Evolutionary conservation across 2,113 vertebrate species (phyloP).

Genomic region (Carassius gibelio): DNA sequence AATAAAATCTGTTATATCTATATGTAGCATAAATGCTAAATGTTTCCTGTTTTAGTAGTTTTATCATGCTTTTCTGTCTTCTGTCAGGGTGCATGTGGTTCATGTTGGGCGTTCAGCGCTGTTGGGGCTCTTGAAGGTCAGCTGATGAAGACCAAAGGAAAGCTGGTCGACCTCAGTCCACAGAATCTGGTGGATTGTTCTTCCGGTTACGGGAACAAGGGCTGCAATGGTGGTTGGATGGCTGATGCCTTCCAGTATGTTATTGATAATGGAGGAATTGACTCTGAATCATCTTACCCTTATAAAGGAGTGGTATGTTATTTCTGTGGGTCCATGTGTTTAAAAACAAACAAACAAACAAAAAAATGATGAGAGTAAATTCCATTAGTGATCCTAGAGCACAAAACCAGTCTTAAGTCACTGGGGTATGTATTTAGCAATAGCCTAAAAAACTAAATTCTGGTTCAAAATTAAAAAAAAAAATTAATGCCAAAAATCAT

Average conservation of each 20-base stretch:
- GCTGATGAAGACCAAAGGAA: constrained; percentile 71
- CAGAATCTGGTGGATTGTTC: constrained; percentile 83
- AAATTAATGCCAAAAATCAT: no score
- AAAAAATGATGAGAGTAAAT: no score
- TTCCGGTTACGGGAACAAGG: constrained; percentile 69
- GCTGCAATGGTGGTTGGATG: constrained; percentile 76
- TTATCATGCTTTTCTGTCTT: background rate
- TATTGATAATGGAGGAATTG: constrained; percentile 76
- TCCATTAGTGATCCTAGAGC: no score
- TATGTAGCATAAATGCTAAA: background rate
- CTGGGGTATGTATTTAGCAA: no score
- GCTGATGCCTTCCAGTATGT: constrained; percentile 71
- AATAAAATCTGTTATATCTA: background rate
- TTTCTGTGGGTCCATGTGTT: background rate
- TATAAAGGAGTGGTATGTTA: constrained; percentile 64
- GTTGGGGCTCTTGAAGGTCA: constrained; percentile 80
- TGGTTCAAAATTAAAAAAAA: no score
- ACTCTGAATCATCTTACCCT: constrained; percentile 73
- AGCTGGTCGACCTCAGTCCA: constrained; percentile 74
- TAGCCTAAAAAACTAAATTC: no score
- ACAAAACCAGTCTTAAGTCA: no score
- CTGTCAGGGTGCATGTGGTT: constrained; percentile 73
- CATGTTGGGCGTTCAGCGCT: constrained; percentile 81
- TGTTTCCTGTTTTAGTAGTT: background rate
- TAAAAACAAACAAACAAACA: no score